Percentiles rank a stretch among this genome's conserved stretches.
These are phyloP conservation scores for Onthophagus taurus DNA, from an alignment of 1,140 invertebrate genomes.

Conservation along the genomic window DNA sequence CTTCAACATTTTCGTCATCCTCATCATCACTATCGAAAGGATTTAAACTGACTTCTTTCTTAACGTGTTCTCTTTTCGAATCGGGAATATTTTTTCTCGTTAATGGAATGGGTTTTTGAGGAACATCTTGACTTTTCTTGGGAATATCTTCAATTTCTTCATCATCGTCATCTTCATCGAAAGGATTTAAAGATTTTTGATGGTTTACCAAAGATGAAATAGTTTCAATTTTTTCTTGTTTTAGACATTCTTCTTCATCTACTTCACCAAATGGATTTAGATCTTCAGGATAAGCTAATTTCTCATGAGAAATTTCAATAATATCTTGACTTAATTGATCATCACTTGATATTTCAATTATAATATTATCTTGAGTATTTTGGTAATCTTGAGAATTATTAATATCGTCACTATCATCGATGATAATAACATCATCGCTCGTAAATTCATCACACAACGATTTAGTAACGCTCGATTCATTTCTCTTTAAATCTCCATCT, in stretches of 20 bases:
- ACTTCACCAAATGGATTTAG: constrained; percentile 73
- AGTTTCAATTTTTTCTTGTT: constrained; percentile 42
- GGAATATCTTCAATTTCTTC: constrained; percentile 24
- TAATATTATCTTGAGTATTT: constrained; percentile 3
- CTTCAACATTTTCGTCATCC: constrained; percentile 21
- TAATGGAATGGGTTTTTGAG: constrained; percentile 12
- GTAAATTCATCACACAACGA: background rate
- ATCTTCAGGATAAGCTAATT: constrained; percentile 56
- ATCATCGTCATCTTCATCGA: constrained; percentile 50
- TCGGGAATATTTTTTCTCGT: background rate
- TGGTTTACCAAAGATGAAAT: constrained; percentile 38
- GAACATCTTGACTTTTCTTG: constrained; percentile 8
- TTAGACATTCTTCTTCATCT: constrained; percentile 25
- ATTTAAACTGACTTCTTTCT: constrained; percentile 45
- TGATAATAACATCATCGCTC: background rate
- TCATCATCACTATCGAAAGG: constrained; percentile 62
- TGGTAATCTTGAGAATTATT: no score
- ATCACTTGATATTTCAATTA: constrained; percentile 7
- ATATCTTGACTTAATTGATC: background rate
- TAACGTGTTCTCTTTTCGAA: background rate
- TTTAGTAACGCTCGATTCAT: background rate
- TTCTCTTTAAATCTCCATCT: constrained; percentile 8
- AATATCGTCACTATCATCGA: constrained; percentile 3
- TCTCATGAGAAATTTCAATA: background rate
- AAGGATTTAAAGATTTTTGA: constrained; percentile 47